Conservation (phyloP, 2,888 invertebrate genomes). For the Anoncus sp. region DNA sequence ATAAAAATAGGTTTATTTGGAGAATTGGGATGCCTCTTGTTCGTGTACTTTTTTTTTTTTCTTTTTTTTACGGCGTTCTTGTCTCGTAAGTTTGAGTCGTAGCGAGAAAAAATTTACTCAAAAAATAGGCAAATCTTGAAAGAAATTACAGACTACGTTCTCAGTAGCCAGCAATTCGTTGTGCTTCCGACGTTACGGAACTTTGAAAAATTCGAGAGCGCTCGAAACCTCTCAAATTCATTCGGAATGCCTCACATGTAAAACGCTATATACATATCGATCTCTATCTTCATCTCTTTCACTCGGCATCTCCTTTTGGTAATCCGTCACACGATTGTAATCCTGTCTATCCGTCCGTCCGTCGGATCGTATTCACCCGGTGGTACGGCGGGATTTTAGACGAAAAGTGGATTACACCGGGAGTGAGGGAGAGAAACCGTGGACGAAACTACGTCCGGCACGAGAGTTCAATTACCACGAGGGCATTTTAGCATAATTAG, state of each 20-base stretch:
- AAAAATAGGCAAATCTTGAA: no score
- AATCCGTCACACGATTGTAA: conserved; percentile 32
- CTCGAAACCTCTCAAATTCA: conserved; percentile 1
- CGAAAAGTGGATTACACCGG: conserved; percentile 58
- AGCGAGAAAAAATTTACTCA: no score
- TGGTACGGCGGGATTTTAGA: conserved; percentile 47
- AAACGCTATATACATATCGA: neutral
- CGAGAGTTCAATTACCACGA: conserved; percentile 59
- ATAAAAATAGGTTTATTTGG: no score
- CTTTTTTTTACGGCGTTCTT: no score
- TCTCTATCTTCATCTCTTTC: conserved; percentile 21
- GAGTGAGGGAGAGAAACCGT: conserved; percentile 8
- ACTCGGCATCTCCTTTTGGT: conserved; percentile 5
- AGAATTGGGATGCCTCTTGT: no score
- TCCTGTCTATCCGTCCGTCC: conserved; percentile 14
- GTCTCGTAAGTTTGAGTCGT: no score
- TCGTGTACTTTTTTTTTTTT: no score
- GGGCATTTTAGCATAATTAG: conserved; percentile 64
- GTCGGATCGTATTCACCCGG: conserved; percentile 11
- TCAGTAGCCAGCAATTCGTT: neutral
- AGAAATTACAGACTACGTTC: no score
- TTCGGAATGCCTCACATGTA: neutral
- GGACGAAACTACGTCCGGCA: conserved; percentile 50
- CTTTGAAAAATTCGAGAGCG: neutral
- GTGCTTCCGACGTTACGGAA: neutral